Evolutionary conservation across 2,113 vertebrate species (phyloP).

Genomic region (Nymphicus hollandicus): DNA sequence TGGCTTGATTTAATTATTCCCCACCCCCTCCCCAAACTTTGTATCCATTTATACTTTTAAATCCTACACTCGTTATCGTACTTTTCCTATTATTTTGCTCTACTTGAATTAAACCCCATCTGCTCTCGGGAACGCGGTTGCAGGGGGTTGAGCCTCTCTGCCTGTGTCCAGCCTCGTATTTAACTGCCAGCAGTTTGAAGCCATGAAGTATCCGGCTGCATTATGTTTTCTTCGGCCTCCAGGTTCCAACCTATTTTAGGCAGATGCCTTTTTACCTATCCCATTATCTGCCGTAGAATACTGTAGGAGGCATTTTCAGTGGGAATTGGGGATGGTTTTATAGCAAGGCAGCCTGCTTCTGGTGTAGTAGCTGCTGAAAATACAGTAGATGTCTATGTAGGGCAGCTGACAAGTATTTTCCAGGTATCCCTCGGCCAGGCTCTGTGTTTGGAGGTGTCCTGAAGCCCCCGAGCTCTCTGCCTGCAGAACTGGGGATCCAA

Average conservation of each 20-base stretch:
- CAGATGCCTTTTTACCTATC: background rate
- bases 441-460: background rate
- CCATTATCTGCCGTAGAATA: background rate
- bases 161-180: background rate
- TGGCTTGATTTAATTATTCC: background rate
- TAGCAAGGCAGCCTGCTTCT: background rate
- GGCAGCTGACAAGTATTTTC: constrained; percentile 44
- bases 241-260: background rate
- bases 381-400: constrained; percentile 64
- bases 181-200: background rate
- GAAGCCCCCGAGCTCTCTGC: background rate
- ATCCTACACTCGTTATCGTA: background rate
- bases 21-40: background rate
- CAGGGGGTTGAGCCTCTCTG: background rate
- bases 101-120: background rate
- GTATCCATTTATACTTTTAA: background rate
- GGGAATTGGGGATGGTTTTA: background rate
- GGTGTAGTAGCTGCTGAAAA: constrained; percentile 26
- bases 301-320: background rate
- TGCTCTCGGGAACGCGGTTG: background rate
- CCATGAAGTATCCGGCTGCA: background rate
- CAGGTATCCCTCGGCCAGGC: background rate
- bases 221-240: background rate
- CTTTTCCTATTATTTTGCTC: accelerated
- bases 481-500: background rate